Percentiles rank a stretch among this genome's conserved stretches.
Conservation (phyloP, 2,888 invertebrate genomes). For the Chironomus tentans region DNA sequence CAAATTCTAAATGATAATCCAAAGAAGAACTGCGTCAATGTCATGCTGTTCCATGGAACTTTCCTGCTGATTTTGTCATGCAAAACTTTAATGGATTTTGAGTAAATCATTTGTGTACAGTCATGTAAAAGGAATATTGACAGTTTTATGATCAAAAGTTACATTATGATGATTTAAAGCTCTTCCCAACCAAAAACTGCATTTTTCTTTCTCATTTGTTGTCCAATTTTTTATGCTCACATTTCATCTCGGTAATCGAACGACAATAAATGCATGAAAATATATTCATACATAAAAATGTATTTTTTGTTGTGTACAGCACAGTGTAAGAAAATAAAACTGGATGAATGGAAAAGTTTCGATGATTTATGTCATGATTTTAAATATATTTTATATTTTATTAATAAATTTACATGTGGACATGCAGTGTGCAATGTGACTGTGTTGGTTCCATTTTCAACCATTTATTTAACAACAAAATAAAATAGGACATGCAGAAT, state of each 20-base stretch:
- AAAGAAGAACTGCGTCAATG: neutral
- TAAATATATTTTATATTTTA: constrained; percentile 17
- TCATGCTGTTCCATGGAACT: neutral
- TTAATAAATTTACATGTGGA: neutral
- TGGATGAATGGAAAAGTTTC: neutral
- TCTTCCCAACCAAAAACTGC: too few relatives aligned
- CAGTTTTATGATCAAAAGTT: neutral
- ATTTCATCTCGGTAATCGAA: too few relatives aligned
- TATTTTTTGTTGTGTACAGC: neutral
- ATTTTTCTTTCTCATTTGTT: too few relatives aligned
- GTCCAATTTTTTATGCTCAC: too few relatives aligned
- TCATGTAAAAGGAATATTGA: neutral
- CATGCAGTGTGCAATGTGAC: neutral
- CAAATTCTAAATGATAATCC: neutral
- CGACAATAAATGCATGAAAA: too few relatives aligned
- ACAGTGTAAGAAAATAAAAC: too few relatives aligned
- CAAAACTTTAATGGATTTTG: neutral
- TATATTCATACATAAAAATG: neutral
- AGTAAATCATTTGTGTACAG: neutral
- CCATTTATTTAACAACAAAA: too few relatives aligned
- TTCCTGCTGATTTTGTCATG: neutral
- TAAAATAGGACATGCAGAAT: neutral
- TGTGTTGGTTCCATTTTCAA: too few relatives aligned
- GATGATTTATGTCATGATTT: constrained; percentile 24
- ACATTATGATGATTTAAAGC: neutral